These are phyloP conservation scores for Fopius arisanus DNA, from an alignment of 1,140 invertebrate species.

Conservation along the genomic window DNA sequence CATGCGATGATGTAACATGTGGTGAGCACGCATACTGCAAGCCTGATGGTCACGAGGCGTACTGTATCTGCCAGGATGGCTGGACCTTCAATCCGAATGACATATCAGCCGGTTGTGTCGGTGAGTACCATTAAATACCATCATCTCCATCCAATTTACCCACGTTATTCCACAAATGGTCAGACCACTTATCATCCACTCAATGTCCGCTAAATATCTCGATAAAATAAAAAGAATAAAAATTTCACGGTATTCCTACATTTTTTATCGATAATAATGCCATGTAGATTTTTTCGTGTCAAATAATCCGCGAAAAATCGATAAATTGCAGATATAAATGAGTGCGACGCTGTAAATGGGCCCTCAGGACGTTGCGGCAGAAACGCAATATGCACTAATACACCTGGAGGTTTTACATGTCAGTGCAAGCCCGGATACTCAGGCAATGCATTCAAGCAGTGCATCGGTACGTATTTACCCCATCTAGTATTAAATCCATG, in stretches of 20 bases:
- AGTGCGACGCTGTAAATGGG: slow-evolving; percentile 84
- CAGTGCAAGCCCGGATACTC: slow-evolving; percentile 81
- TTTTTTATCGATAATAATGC: no score
- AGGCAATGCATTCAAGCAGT: slow-evolving; percentile 80
- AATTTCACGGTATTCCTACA: no score
- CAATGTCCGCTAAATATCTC: no score
- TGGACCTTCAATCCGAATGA: slow-evolving; percentile 92
- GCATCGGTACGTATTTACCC: slow-evolving; percentile 65
- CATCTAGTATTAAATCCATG: background rate
- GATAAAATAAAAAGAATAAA: no score
- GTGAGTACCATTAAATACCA: slow-evolving; percentile 55
- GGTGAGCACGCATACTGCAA: slow-evolving; percentile 89
- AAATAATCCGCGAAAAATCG: background rate
- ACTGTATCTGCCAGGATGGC: slow-evolving; percentile 91
- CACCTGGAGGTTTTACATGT: slow-evolving; percentile 79
- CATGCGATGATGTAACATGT: slow-evolving; percentile 90
- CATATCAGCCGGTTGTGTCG: slow-evolving; percentile 86
- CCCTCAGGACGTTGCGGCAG: slow-evolving; percentile 82
- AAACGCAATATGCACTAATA: slow-evolving; percentile 86
- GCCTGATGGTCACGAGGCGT: slow-evolving; percentile 86
- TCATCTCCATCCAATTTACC: background rate
- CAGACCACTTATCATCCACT: no score
- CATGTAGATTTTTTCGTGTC: no score
- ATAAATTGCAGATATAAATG: slow-evolving; percentile 81
- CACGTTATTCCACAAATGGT: background rate